A percentile compares a stretch with the other conserved stretches of the same genome.
phyloP scores from a whole-genome alignment of 2,888 invertebrate genomes.

The Tiliacea citrago region DNA sequence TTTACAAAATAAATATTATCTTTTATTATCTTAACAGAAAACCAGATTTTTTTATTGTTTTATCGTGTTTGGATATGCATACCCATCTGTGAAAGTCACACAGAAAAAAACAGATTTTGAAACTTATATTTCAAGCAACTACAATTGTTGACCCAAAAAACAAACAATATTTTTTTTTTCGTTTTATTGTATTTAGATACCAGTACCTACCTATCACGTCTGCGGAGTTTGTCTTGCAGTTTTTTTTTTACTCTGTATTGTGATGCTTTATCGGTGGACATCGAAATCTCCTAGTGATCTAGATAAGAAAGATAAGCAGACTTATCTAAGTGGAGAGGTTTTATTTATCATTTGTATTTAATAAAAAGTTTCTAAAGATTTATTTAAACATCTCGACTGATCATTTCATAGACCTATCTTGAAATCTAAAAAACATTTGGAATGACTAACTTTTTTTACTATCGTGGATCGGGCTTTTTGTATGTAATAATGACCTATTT shows the following conservation, averaged over 20 bases:
- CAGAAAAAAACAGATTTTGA: no score
- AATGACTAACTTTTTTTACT: neutral
- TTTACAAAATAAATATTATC: no score
- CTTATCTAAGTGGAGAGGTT: conserved; percentile 10
- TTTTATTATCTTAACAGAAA: no score
- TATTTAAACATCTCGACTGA: neutral
- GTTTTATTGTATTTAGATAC: no score
- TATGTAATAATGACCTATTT: neutral
- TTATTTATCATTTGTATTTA: conserved; percentile 25
- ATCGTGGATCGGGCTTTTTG: neutral
- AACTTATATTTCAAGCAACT: no score
- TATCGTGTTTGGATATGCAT: no score
- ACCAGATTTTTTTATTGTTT: no score
- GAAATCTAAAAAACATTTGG: neutral
- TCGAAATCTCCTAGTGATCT: conserved; percentile 10
- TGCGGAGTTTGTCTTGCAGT: no score
- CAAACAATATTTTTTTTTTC: no score
- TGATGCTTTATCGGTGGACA: conserved; percentile 2
- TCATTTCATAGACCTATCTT: neutral
- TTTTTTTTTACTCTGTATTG: neutral
- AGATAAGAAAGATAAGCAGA: conserved; percentile 10
- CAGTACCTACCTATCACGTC: no score
- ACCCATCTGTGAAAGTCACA: no score
- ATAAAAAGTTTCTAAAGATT: neutral
- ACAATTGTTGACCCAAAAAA: no score